Evolutionary conservation across 2,113 vertebrate species (phyloP), one percentile per base, ranked within the genome.

Genomic region (Pachypanchax playfairii): DNA sequence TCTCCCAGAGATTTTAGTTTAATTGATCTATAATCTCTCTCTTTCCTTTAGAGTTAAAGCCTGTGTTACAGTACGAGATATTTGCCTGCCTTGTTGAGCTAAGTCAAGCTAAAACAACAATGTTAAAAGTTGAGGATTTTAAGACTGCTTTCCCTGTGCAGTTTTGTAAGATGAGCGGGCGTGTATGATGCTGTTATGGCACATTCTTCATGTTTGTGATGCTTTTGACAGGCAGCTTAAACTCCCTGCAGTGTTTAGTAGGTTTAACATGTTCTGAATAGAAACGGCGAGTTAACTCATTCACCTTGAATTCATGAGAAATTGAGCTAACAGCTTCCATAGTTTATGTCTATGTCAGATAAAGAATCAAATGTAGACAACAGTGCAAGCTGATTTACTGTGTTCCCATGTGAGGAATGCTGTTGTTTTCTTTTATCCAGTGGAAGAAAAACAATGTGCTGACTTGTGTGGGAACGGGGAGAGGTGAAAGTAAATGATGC

Each of bases 261-360:
- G 12, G 35, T 36, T n/a, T 6, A n/a, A n/a, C 38, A 73, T 36
- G 50, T 59, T 20, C 33, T 49, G 15, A 28, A 10, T 13, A 17
- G 28, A 50, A 31, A 18, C 25, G 5, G n/a, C n/a, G 47, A 18
- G n/a, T 15, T 8, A 28, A 24, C 24, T 22, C 15, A 48, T 58
- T 54, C 39, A 6, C 43, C 2, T 0, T 43, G 58, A 73, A 61
- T 31, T 10, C 63, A 20, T 77, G 81, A 83, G 76, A 81, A 79
- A 72, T 31, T 1, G 15, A 10, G 20, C 44, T 18, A 42, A 21
- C 14, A 14, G 29, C 20, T 17, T 22, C 21, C 6, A 3, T 36
- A 62, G 68, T 85, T 85, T 82, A 68, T 25, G 42, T 83, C 70
- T 80, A 42, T 15, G 41, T 5, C 7, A 39, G 85, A 88, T 84